Evolutionary conservation across 2,113 vertebrate genomes (phyloP).

Genomic region (Patagioenas fasciata): DNA sequence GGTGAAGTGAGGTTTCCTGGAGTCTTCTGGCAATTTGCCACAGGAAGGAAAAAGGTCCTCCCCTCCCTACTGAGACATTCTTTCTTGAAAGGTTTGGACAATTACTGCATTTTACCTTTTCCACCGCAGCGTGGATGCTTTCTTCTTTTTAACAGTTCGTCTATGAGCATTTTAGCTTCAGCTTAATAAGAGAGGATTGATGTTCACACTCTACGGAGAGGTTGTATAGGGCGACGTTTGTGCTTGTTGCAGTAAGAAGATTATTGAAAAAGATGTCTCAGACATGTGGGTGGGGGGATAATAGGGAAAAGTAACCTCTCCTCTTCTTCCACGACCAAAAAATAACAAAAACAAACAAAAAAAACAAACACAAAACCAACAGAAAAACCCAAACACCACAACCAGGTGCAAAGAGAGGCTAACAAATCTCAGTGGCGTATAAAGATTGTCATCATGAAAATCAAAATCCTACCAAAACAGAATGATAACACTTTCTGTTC

Average conservation of each 20-base stretch:
- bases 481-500: not conserved
- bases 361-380: too few relatives aligned
- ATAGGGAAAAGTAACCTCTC: not conserved
- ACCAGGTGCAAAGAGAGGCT: not conserved
- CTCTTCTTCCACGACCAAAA: not conserved
- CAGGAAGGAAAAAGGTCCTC: slow-evolving; percentile 17
- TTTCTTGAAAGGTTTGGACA: slow-evolving; percentile 64
- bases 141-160: slow-evolving; percentile 48
- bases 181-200: slow-evolving; percentile 57
- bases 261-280: slow-evolving; percentile 38
- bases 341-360: not conserved
- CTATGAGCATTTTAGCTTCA: slow-evolving; percentile 58
- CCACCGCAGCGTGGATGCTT: slow-evolving; percentile 30
- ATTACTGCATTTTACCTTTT: slow-evolving; percentile 59
- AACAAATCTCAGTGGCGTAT: not conserved
- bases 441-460: not conserved
- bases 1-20: slow-evolving; percentile 16
- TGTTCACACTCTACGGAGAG: slow-evolving; percentile 26
- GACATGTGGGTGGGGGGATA: not conserved
- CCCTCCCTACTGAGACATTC: slow-evolving; percentile 27
- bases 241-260: slow-evolving; percentile 35
- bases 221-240: slow-evolving; percentile 12
- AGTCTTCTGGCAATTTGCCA: slow-evolving; percentile 39
- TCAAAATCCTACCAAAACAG: not conserved
- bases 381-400: not conserved